Evolutionary conservation across 2,888 invertebrate genomes (phyloP).

Genomic region (Ellobium chinense): DNA sequence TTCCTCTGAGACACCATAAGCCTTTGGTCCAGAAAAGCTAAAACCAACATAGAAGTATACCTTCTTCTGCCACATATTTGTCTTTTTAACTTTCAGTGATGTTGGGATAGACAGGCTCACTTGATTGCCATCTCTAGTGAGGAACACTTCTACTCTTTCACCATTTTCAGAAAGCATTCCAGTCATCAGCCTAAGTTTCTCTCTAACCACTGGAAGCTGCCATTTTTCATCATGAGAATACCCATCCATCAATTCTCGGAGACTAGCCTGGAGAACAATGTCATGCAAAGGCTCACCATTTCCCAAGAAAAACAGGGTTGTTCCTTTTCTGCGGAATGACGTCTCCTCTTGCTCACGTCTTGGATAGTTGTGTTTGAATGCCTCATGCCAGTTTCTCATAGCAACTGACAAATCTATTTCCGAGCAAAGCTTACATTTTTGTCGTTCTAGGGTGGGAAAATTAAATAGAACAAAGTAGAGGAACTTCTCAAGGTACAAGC

Average conservation of each 20-base stretch:
- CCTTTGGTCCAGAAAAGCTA: conserved; percentile 61
- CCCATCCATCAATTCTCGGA: not conserved
- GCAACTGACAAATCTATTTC: conserved; percentile 47
- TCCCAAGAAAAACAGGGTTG: conserved; percentile 61
- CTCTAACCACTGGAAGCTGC: conserved; percentile 46
- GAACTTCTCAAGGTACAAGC: conserved; percentile 51
- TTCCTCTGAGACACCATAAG: conserved; percentile 51
- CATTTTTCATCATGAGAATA: conserved; percentile 41
- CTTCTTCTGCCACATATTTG: conserved; percentile 56
- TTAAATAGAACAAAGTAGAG: conserved; percentile 55
- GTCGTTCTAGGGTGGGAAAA: conserved; percentile 50
- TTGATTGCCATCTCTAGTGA: not conserved
- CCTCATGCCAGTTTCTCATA: conserved; percentile 54
- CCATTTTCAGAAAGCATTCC: conserved; percentile 56
- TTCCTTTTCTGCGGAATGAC: conserved; percentile 53
- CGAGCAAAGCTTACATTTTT: conserved; percentile 36
- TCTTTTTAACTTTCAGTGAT: conserved; percentile 50
- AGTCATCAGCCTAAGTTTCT: conserved; percentile 49
- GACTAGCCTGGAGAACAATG: conserved; percentile 6
- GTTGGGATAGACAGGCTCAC: conserved; percentile 53
- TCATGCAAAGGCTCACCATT: conserved; percentile 45
- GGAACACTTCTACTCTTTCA: conserved; percentile 39
- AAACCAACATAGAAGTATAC: conserved; percentile 64
- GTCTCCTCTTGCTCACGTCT: conserved; percentile 51
- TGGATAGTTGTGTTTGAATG: conserved; percentile 58